Evolutionary conservation across 2,888 invertebrate species (phyloP), one percentile per base, ranked within the genome.

Genomic region (Andrena marginata): DNA sequence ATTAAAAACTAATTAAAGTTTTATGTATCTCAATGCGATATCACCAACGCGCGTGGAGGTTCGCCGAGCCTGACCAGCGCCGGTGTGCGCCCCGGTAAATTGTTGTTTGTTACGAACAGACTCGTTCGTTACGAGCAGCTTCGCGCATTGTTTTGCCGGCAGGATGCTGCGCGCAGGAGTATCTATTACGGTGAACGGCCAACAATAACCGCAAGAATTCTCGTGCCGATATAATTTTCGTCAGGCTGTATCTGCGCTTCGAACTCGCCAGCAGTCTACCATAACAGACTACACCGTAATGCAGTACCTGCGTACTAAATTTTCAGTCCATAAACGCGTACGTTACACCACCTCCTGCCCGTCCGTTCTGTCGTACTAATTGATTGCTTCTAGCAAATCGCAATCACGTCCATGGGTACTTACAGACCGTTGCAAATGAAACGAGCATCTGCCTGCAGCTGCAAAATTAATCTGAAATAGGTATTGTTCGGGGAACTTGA

Each of bases 181-280:
- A 63, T 64, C 49, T 56, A 35, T 35, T 63, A 48, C 56, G 48
- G 23, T 16, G 33, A 54, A 68, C 71, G 71, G 71, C 26, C 56
- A 54, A 69, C 48, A 49, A 72, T 82, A 70, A 74, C 83, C 70
- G 59, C 75, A 82, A 82, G 71, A 78, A 78, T 78, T 71, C 62
- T 74, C 59, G 20, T 16, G 20, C 26, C 56, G 48, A 64, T 35
- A 72, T 35, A 74, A 78, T 75, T 84, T 78, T 77, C 56, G 69
- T 68, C 54, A 33, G 33, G 63, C 48, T 56, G 64, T 77, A 70
- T 59, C 72, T 60, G 16, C 26, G 35, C 29, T 26, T 33, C 48
- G 31, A 74, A 62, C 60, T 65, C 13, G 16, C 42, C 33, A 3
- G 31, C 26, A 59, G 48, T n/a, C 65, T 35, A 23, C n/a, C n/a